These are phyloP conservation scores for Dendrocincla fuliginosa DNA, from an alignment of 2,797 vertebrate genomes.

Conservation along the genomic window DNA sequence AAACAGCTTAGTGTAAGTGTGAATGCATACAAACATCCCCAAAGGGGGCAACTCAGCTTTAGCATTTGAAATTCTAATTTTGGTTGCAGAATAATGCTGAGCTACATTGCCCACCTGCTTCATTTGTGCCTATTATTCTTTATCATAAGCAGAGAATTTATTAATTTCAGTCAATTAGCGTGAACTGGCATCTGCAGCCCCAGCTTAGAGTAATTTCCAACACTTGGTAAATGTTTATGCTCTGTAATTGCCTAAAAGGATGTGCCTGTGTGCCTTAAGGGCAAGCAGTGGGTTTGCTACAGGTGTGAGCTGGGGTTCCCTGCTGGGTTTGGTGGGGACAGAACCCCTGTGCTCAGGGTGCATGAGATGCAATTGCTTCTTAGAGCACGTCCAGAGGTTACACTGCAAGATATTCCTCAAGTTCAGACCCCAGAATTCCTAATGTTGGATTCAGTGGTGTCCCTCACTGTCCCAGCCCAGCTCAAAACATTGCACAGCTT, in stretches of 20 bases:
- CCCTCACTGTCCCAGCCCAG: neutral
- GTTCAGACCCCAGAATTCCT: neutral
- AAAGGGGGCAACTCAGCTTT: neutral
- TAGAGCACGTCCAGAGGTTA: neutral
- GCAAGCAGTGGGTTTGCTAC: neutral
- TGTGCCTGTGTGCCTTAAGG: neutral
- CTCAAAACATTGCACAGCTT: neutral
- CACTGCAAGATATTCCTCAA: neutral
- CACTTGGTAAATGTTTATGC: neutral
- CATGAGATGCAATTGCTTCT: neutral
- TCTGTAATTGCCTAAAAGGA: neutral
- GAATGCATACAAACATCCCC: neutral
- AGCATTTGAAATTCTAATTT: neutral
- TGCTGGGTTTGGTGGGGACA: neutral
- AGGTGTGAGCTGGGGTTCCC: neutral
- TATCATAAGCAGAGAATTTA: neutral
- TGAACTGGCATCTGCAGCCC: neutral
- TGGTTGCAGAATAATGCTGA: neutral
- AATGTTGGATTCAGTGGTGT: rapidly evolving
- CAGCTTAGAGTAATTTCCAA: neutral
- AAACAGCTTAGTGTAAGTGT: neutral
- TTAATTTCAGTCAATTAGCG: neutral
- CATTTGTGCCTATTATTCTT: neutral
- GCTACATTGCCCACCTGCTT: neutral
- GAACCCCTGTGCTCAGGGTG: neutral